Evolutionary conservation across 2,797 vertebrate species (phyloP).

Genomic region (Sebastes diploproa): DNA sequence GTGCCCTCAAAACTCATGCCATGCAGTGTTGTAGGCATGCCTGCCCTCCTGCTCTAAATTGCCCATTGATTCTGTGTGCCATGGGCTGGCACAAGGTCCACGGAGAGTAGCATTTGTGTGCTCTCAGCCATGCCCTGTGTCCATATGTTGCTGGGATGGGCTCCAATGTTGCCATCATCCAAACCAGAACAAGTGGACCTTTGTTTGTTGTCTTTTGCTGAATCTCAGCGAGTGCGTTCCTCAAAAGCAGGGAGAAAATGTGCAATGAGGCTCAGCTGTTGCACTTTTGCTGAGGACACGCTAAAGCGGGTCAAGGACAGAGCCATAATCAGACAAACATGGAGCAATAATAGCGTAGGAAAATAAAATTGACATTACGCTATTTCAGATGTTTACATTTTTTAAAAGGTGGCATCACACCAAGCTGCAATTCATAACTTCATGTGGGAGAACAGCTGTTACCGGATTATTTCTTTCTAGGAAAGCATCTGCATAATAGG

Average conservation of each 20-base stretch:
- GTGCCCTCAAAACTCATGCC: conserved; percentile 57
- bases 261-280: conserved; percentile 53
- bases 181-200: conserved; percentile 82
- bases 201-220: conserved; percentile 79
- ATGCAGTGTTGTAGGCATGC: conserved; percentile 70
- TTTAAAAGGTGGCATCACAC: conserved; percentile 12
- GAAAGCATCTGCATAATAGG: conserved; percentile 87
- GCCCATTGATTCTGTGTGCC: conserved; percentile 83
- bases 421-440: conserved; percentile 78
- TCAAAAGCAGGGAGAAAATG: conserved; percentile 65
- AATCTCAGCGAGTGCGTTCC: conserved; percentile 60
- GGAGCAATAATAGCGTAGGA: not conserved
- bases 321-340: conserved; percentile 28
- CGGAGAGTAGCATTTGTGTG: conserved; percentile 84
- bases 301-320: conserved; percentile 42
- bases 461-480: conserved; percentile 87
- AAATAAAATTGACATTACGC: conserved; percentile 24
- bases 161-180: conserved; percentile 86
- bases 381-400: conserved; percentile 27
- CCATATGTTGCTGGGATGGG: conserved; percentile 87
- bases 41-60: conserved; percentile 81
- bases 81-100: conserved; percentile 81
- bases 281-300: conserved; percentile 44
- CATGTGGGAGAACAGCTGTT: conserved; percentile 87
- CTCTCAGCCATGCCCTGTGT: conserved; percentile 85